Conservation (phyloP, 1,140 invertebrate species). For the Drosophila parvula region DNA sequence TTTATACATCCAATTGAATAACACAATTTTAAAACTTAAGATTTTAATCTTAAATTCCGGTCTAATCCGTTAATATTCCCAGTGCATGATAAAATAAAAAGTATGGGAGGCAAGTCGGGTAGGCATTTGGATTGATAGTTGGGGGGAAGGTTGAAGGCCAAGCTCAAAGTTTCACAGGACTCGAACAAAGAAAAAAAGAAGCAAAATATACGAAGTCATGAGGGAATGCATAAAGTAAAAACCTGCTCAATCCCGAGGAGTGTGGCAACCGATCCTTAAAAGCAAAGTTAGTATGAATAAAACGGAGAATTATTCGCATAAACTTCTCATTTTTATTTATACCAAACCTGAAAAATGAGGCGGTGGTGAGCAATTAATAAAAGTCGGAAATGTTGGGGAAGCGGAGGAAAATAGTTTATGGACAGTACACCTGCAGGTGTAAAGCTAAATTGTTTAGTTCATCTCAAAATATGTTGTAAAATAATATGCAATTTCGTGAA, state of each 20-base stretch:
- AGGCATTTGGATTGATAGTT: conserved; percentile 28
- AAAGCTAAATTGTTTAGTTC: conserved; percentile 2
- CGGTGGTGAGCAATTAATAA: conserved; percentile 26
- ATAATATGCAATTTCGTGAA: conserved; percentile 1
- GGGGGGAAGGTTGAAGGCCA: conserved; percentile 31
- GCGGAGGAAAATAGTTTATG: conserved; percentile 37
- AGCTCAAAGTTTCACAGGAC: conserved; percentile 35
- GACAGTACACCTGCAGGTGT: conserved; percentile 4
- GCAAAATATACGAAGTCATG: conserved; percentile 33
- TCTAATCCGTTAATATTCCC: neutral
- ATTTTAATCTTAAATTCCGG: no score
- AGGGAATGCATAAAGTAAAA: conserved; percentile 35
- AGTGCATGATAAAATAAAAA: neutral
- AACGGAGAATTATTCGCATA: conserved; percentile 44
- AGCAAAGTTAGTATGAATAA: conserved; percentile 56
- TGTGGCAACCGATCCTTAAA: conserved; percentile 34
- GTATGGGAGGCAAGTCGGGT: conserved; percentile 2
- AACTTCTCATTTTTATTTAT: conserved; percentile 20
- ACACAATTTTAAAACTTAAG: no score
- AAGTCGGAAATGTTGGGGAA: conserved; percentile 2
- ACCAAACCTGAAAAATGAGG: neutral
- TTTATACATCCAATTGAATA: no score
- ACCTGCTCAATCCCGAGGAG: conserved; percentile 9
- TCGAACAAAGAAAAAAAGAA: conserved; percentile 34
- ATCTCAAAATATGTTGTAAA: conserved; percentile 3